These are phyloP conservation scores for Plecotus auritus DNA, from an alignment of 2,113 vertebrate species.

Conservation along the genomic window DNA sequence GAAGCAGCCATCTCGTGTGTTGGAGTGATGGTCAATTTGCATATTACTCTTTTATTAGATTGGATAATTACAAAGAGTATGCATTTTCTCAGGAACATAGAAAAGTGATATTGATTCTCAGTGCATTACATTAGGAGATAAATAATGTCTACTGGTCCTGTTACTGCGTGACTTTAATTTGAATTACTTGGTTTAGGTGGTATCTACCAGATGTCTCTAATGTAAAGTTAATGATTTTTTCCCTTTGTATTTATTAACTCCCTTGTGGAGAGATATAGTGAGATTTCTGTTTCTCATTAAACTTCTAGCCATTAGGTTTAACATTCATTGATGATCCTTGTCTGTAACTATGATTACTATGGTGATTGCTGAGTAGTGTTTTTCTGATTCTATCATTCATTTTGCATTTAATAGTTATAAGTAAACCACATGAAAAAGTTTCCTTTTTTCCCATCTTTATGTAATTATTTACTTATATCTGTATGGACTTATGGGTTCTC, in stretches of 20 bases:
- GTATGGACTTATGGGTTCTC: not conserved
- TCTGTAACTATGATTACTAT: not conserved
- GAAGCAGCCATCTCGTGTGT: too few relatives aligned
- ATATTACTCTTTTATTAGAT: too few relatives aligned
- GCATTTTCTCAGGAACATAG: not conserved
- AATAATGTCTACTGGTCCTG: not conserved
- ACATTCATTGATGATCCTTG: not conserved
- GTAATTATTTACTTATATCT: not conserved
- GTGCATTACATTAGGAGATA: not conserved
- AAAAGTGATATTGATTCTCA: not conserved
- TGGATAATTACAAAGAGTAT: not conserved
- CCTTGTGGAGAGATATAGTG: not conserved
- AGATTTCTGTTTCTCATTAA: not conserved
- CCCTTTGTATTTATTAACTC: not conserved
- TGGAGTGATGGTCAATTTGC: too few relatives aligned
- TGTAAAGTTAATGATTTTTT: not conserved
- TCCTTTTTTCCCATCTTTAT: not conserved
- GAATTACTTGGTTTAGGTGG: not conserved
- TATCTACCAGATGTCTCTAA: not conserved
- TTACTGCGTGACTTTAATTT: not conserved
- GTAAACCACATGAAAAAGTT: not conserved
- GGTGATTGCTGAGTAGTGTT: not conserved
- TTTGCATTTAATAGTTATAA: not conserved
- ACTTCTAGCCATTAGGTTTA: not conserved
- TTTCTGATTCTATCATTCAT: not conserved